Percentiles rank a stretch among this genome's conserved stretches.
These are phyloP conservation scores for Macropus fuliginosus DNA, from an alignment of 2,797 vertebrate species.

Conservation along the genomic window DNA sequence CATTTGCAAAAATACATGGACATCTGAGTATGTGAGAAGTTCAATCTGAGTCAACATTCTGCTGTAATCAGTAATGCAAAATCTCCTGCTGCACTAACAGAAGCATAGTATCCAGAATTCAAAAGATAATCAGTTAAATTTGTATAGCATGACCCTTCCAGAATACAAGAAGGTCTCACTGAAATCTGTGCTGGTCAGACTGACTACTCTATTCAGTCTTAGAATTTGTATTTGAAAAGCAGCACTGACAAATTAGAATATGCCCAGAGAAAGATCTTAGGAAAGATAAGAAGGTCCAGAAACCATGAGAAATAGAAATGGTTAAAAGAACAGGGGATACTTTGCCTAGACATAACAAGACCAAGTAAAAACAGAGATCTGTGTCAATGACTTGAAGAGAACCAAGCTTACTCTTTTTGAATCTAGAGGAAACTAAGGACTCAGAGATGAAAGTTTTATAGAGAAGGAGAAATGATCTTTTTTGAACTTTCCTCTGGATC, in stretches of 20 bases:
- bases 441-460: neutral
- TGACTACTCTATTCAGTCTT: too few species aligned
- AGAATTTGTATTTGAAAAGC: neutral
- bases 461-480: neutral
- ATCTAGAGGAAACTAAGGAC: neutral
- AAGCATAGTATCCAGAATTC: neutral
- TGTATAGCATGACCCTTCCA: neutral
- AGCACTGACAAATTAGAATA: neutral
- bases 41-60: neutral
- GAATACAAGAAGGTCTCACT: neutral
- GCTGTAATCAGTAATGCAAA: neutral
- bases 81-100: neutral
- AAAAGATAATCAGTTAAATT: neutral
- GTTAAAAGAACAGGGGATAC: neutral
- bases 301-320: neutral
- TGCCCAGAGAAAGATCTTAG: neutral
- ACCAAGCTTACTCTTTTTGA: neutral
- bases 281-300: neutral
- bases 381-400: neutral
- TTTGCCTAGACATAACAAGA: neutral
- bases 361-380: neutral
- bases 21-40: neutral
- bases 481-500: neutral
- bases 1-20: neutral
- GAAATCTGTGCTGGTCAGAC: neutral